Percentiles rank a stretch among this genome's conserved stretches.
These are phyloP conservation scores for Leucopsar rothschildi DNA, from an alignment of 2,113 vertebrate species.

Conservation along the genomic window DNA sequence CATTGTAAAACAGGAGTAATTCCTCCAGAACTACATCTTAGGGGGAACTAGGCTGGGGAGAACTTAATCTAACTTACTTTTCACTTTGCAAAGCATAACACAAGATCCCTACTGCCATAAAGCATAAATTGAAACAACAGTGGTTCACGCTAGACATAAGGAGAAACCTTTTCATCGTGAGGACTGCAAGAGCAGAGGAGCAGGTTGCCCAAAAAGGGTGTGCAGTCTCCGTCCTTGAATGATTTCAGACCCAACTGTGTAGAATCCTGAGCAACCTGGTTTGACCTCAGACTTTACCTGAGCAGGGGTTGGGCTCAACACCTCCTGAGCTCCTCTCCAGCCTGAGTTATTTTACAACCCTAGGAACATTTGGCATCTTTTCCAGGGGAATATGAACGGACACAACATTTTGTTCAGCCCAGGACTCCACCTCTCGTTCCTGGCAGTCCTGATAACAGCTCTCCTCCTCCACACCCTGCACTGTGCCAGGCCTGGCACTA, in stretches of 20 bases:
- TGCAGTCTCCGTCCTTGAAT: neutral
- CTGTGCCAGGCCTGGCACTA: neutral
- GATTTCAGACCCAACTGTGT: neutral
- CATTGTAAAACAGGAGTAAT: neutral
- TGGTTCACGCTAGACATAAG: fast-evolving
- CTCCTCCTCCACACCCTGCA: neutral
- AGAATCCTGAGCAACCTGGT: neutral
- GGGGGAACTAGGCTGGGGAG: neutral
- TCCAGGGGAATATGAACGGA: neutral
- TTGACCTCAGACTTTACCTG: neutral
- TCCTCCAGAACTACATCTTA: neutral
- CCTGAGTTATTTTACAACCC: neutral
- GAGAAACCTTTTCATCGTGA: neutral
- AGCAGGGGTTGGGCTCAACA: neutral
- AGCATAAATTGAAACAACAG: neutral
- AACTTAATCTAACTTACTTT: neutral
- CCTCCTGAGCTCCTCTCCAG: neutral
- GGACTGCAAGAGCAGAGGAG: neutral
- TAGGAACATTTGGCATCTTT: neutral
- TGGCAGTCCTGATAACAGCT: neutral
- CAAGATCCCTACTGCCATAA: neutral
- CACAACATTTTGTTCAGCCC: neutral
- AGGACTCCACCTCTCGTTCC: neutral
- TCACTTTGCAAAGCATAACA: neutral
- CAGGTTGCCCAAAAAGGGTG: neutral